Base-by-base conservation (phyloP, 2,113 vertebrate species). In the Deroptyus accipitrinus region DNA sequence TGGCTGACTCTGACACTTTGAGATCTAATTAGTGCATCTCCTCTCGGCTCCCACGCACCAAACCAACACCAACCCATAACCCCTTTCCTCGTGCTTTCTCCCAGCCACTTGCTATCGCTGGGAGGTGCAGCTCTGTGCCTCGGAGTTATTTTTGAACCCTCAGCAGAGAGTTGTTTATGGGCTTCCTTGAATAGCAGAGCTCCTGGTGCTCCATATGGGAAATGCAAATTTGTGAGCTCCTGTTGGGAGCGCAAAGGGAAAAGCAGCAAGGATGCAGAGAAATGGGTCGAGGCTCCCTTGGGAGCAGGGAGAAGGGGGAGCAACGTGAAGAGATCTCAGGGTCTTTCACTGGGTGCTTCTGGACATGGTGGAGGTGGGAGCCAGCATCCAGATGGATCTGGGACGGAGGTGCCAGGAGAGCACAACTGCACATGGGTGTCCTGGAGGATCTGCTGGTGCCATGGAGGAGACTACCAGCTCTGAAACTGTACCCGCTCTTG, bases 141-240 rank as follows among this genome's bases (percentile, higher is more conserved):
- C 13, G 1, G 4, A 27, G 88, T 59, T 96, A 89, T 94, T 92
- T 96, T 52, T 37, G 77, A 23, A 30, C 69, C 37, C 76, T 51
- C 8, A 0, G 82, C 80, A 30, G 62, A 0, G 54, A 72, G 83
- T 52, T 95, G 89, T 86, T 96, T 46, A 54, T 11, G 23, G 57
- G 30, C 48, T 83, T 25, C 88, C 88, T 2, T 27, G 81, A 91
- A 91, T 88, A 92, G 95, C 87, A 84, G 33, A 92, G 61, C 57
- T 83, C 23, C 14, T 3, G 46, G 33, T 17, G 70, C 69, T 90
- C 83, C 81, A 79, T 48, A 63, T 92, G 89, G 70, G 88, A 86
- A 88, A 84, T 67, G 83, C 51, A 86, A 89, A 94, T 94, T 24
- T 3, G 33, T 5, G 41, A 39, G 6, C 24, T 64, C 11, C 2